Base-by-base conservation (phyloP, 1,140 invertebrate genomes). In the Drosophila sp. region DNA sequence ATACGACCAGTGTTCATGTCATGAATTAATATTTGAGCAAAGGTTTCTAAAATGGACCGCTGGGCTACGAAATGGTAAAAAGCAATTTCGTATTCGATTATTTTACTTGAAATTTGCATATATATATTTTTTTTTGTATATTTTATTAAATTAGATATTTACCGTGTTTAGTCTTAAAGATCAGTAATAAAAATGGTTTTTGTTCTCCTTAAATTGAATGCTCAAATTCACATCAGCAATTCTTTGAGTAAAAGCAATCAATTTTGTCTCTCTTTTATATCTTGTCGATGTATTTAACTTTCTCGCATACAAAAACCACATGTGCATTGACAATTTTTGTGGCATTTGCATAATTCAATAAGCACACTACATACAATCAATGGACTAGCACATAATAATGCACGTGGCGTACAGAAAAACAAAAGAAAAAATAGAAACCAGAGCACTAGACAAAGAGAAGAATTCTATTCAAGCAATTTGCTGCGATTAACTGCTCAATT, bases 401-500 rank as follows among this genome's bases (percentile, higher is more conserved):
- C 74, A 78, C 75, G 74, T 77, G 67, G 68, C 17, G 10, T 40
- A 17, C 23, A 11, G 30, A 33, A 27, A 2, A 30, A 30, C 35
- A 29, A 50, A 35, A 61, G 55, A 55, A 27, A 30, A 7, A 32
- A 47, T 29, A 41, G n/a, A 60, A 32, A 50, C 1, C 6, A 61
- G 25, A 47, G 17, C 27, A 35, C 40, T 7, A 44, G 70, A 41
- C 56, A 61, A 27, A n/a, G 10, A 63, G 66, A 68, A 67, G 65
- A 69, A 86, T 86, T 86, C 76, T 83, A 83, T 86, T 79, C 79
- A 61, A 89, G 85, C 84, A 89, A 89, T 89, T 89, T 89, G 73
- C 76, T 89, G 84, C 80, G 84, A 89, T 89, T 89, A 89, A 89
- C 84, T 89, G 84, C 84, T 89, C 84, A 89, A 89, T 89, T 89